Evolutionary conservation across 2,113 vertebrate species (phyloP).

Genomic region (Bufo bufo): DNA sequence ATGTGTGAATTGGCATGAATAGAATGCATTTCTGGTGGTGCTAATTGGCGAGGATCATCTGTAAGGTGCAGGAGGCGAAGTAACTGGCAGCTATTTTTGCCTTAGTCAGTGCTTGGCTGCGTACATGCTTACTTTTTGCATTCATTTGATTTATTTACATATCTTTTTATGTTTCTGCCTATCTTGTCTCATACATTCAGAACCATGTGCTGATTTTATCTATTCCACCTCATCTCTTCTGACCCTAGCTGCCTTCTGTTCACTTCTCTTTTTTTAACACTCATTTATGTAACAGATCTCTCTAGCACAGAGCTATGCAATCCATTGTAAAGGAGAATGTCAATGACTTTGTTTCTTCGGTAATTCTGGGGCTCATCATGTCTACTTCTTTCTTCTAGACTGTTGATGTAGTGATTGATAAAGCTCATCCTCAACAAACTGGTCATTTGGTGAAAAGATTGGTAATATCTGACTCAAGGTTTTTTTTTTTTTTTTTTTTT

Average conservation of each 20-base stretch:
- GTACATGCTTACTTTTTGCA: neutral
- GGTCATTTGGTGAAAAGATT: neutral
- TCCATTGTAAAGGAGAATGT: neutral
- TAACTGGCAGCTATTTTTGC: neutral
- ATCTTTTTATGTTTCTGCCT: neutral
- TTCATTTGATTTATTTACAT: neutral
- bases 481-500: no score
- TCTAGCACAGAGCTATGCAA: neutral
- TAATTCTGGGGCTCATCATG: neutral
- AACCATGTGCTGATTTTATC: neutral
- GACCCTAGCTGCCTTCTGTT: neutral
- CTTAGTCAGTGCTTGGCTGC: neutral
- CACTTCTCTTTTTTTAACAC: neutral
- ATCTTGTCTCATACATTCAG: neutral
- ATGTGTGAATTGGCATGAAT: neutral
- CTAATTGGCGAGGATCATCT: neutral
- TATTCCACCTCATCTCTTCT: neutral
- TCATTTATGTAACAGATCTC: neutral
- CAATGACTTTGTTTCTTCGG: neutral
- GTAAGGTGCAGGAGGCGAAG: neutral
- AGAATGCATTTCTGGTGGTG: neutral
- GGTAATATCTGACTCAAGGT: no score
- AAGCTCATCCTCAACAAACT: neutral
- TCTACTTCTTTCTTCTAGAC: no score
- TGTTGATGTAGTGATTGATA: neutral